A percentile compares a stretch with the other conserved stretches of the same genome.
Evolutionary conservation across 1,140 invertebrate species (phyloP).

Genomic region (Drosophila sturtevanti): DNA sequence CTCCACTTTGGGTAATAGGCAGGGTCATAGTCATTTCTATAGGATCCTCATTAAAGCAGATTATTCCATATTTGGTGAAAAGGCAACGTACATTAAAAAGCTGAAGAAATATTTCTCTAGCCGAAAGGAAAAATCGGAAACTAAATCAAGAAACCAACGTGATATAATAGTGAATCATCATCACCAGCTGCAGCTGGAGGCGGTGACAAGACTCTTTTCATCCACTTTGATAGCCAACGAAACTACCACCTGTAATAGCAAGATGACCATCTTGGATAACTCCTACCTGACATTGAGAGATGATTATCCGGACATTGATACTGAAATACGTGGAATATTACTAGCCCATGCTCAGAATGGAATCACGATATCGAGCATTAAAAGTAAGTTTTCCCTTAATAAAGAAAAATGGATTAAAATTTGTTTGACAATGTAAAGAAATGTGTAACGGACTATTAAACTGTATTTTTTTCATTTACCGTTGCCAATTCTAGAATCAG

Average conservation of each 20-base stretch:
- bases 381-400: slow-evolving; percentile 49
- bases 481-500: background rate
- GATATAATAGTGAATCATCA: background rate
- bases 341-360: slow-evolving; percentile 75
- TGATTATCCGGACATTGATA: slow-evolving; percentile 73
- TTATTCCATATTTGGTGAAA: slow-evolving; percentile 35
- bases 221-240: slow-evolving; percentile 57
- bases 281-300: slow-evolving; percentile 61
- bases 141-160: slow-evolving; percentile 13
- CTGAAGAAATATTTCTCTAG: slow-evolving; percentile 46
- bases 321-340: slow-evolving; percentile 73
- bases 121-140: background rate
- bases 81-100: slow-evolving; percentile 42
- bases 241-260: slow-evolving; percentile 20
- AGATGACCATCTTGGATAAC: slow-evolving; percentile 70
- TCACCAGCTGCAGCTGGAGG: slow-evolving; percentile 42
- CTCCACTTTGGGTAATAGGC: slow-evolving; percentile 25
- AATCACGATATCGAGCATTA: slow-evolving; percentile 76
- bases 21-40: slow-evolving; percentile 36
- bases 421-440: background rate
- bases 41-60: slow-evolving; percentile 46
- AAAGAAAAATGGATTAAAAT: background rate
- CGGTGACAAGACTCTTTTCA: slow-evolving; percentile 66
- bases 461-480: background rate
- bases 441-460: background rate